Evolutionary conservation across 2,113 vertebrate genomes (phyloP).

Genomic region (Lepidothrix coronata): DNA sequence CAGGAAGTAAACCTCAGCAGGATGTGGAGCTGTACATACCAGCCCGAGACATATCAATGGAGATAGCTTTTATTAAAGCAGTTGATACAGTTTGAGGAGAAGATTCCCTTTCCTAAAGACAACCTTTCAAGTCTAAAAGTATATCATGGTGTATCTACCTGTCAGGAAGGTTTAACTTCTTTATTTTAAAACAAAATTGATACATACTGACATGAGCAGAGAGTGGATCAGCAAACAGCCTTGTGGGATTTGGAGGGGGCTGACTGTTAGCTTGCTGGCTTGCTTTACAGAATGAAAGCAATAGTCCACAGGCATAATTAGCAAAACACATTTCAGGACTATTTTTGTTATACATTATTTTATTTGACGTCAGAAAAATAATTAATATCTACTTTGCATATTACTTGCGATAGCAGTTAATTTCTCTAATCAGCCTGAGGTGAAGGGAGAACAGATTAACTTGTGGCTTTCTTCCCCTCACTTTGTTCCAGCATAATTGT

Average conservation of each 20-base stretch:
- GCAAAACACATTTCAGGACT: not conserved
- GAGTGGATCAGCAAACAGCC: not conserved
- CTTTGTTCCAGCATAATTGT: slow-evolving; percentile 26
- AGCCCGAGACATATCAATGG: not conserved
- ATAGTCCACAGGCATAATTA: not conserved
- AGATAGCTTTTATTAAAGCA: not conserved
- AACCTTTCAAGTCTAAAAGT: not conserved
- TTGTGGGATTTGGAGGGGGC: not conserved
- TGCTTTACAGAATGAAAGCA: not conserved
- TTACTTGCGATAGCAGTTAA: slow-evolving; percentile 23
- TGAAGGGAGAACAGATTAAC: slow-evolving; percentile 46
- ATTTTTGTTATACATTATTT: not conserved
- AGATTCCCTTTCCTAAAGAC: not conserved
- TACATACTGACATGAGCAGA: not conserved
- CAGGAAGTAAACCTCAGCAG: not conserved
- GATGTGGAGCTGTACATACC: not conserved
- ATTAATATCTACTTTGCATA: slow-evolving; percentile 13
- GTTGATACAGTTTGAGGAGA: not conserved
- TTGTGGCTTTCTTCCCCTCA: not conserved
- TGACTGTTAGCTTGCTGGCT: not conserved
- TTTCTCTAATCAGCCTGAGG: slow-evolving; percentile 53
- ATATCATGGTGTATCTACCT: not conserved
- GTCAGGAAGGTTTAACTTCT: not conserved
- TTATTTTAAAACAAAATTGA: not conserved
- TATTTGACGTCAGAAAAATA: not conserved